These are phyloP conservation scores for Rhinatrema bivittatum DNA, from an alignment of 2,797 vertebrate genomes.

Conservation along the genomic window DNA sequence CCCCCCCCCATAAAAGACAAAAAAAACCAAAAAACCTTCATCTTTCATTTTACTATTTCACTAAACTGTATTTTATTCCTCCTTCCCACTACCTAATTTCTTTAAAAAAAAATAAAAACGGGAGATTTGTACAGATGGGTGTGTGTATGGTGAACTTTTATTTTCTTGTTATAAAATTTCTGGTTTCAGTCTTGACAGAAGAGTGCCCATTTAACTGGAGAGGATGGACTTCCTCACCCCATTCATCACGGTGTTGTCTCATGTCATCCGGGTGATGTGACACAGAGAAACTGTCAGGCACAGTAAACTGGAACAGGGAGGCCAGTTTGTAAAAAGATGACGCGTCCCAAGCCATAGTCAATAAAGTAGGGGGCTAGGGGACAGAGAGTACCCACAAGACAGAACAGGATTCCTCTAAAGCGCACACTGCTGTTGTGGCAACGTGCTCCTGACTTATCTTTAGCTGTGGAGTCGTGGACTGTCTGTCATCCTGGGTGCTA, in stretches of 20 bases:
- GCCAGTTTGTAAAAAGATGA: slow-evolving; percentile 39
- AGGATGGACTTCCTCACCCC: slow-evolving; percentile 32
- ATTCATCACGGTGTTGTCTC: slow-evolving; percentile 47
- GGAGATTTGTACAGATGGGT: no score
- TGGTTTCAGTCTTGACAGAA: no score
- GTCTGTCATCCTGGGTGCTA: slow-evolving; percentile 73
- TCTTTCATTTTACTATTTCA: no score
- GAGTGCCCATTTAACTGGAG: no score
- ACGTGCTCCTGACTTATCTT: slow-evolving; percentile 57
- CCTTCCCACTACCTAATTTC: no score
- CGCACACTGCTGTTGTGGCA: slow-evolving; percentile 55
- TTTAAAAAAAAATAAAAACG: no score
- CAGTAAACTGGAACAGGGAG: slow-evolving; percentile 39
- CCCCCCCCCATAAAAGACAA: slow-evolving; percentile 25
- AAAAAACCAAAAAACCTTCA: no score
- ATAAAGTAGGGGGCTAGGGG: slow-evolving; percentile 23
- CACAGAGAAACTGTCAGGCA: slow-evolving; percentile 37
- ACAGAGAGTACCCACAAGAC: neutral
- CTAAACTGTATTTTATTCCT: no score
- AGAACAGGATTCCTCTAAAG: slow-evolving; percentile 42
- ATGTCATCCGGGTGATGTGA: slow-evolving; percentile 38
- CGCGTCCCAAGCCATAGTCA: slow-evolving; percentile 46
- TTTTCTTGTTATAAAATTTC: no score
- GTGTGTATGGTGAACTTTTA: no score
- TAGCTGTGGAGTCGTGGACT: slow-evolving; percentile 61